phyloP scores from a whole-genome alignment of 2,797 vertebrate species.

The Myotis vivesi region DNA sequence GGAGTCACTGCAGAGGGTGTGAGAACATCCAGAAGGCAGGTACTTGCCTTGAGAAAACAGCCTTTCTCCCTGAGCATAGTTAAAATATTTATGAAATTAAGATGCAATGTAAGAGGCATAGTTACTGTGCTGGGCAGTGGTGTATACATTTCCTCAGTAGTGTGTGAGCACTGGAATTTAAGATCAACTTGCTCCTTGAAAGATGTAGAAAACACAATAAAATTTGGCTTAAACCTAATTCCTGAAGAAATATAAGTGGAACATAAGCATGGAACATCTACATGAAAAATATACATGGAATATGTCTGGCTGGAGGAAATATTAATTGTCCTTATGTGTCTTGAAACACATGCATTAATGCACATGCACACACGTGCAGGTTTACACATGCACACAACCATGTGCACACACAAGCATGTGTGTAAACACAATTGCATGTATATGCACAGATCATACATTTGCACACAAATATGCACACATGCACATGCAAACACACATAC shows the following conservation, averaged over 20 bases:
- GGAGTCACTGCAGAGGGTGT: background rate
- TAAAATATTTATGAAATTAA: conserved; percentile 79
- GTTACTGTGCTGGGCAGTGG: conserved; percentile 42
- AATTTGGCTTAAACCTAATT: conserved; percentile 79
- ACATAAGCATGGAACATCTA: conserved; percentile 47
- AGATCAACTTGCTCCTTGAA: conserved; percentile 71
- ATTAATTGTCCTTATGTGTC: conserved; percentile 23
- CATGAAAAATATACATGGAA: conserved; percentile 33
- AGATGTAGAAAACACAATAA: conserved; percentile 80
- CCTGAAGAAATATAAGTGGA: conserved; percentile 71
- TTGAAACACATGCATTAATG: conserved; percentile 23
- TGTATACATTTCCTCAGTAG: conserved; percentile 72
- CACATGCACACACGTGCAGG: background rate
- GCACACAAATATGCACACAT: background rate
- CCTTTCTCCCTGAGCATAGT: conserved; percentile 67
- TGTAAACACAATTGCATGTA: fast-evolving
- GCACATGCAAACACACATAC: background rate
- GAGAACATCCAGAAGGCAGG: conserved; percentile 68
- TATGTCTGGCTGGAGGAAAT: conserved; percentile 60
- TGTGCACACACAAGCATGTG: background rate
- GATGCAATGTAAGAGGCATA: conserved; percentile 70
- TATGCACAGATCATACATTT: fast-evolving
- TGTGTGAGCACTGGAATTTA: conserved; percentile 68
- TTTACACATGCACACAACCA: background rate
- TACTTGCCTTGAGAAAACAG: conserved; percentile 71